Evolutionary conservation across 2,797 vertebrate genomes (phyloP).

Genomic region (Sternarchorhynchus goeldii): DNA sequence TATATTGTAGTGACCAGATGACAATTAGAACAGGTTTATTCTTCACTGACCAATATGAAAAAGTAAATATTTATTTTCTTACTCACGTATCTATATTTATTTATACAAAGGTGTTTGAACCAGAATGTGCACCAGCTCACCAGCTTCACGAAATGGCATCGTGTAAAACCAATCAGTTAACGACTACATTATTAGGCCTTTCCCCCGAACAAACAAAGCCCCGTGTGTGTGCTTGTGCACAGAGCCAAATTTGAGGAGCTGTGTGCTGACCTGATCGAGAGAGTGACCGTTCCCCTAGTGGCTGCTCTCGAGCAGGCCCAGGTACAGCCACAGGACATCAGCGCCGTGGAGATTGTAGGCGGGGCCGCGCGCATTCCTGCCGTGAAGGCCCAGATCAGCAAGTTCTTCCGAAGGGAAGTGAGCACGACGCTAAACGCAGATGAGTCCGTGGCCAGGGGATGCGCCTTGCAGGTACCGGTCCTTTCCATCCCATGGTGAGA

Average conservation of each 20-base stretch:
- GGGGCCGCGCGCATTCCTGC: slow-evolving; percentile 79
- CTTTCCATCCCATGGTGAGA: neutral
- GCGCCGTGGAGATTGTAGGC: slow-evolving; percentile 79
- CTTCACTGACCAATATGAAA: too few relatives aligned
- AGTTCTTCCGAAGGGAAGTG: slow-evolving; percentile 78
- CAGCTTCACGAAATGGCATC: too few relatives aligned
- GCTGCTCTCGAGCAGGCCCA: slow-evolving; percentile 74
- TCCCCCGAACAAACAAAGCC: too few relatives aligned
- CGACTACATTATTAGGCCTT: too few relatives aligned
- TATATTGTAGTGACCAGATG: too few relatives aligned
- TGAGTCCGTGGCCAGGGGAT: slow-evolving; percentile 80
- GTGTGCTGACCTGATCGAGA: slow-evolving; percentile 75
- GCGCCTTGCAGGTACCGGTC: slow-evolving; percentile 74
- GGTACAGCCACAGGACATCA: slow-evolving; percentile 73
- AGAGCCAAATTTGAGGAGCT: slow-evolving; percentile 80
- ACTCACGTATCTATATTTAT: too few relatives aligned
- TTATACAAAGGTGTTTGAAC: too few relatives aligned
- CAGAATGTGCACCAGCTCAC: too few relatives aligned
- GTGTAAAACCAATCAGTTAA: too few relatives aligned
- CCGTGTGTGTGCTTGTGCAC: slow-evolving; percentile 3
- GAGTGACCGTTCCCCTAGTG: slow-evolving; percentile 71
- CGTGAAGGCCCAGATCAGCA: slow-evolving; percentile 77
- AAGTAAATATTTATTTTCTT: too few relatives aligned
- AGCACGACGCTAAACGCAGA: slow-evolving; percentile 82
- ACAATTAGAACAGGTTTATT: too few relatives aligned